Evolutionary conservation across 2,113 vertebrate species (phyloP), one percentile per base, ranked within the genome.

Genomic region (Conger conger): DNA sequence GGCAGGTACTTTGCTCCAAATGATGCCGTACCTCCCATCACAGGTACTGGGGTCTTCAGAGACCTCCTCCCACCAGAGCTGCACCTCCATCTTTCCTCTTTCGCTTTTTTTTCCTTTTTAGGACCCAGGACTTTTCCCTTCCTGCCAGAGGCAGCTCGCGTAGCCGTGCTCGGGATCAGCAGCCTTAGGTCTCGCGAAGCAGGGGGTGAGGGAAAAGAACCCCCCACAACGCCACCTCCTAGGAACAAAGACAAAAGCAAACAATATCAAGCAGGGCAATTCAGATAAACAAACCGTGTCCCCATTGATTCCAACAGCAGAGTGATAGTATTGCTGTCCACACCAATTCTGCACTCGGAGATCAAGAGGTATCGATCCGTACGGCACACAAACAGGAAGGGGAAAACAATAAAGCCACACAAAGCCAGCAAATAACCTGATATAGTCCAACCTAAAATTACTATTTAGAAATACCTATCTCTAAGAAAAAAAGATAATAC

Each of bases 241-340:
- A 23, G 8, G 27, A 63, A 63, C n/a, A n/a, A n/a, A n/a, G n/a
- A n/a, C n/a, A n/a, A 11, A 73, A 73, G 27, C 9, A 73, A 73
- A 33, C 9, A 73, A 73, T n/a, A 73, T 23, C 18, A 73, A 73
- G n/a, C 68, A 73, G n/a, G 68, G 27, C n/a, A 73, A 73, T 73
- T n/a, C 68, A 73, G n/a, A 73, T 73, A 73, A 73, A 73, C 68
- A 73, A 7, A 73, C 63, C 2, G 20, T 30, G 68, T 27, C n/a
- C 27, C 68, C 27, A 33, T 73, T 73, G 68, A 73, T 73, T 73
- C n/a, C n/a, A 33, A 33, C 27, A 63, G 45, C 27, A 73, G 68
- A 33, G 11, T 33, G 68, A 73, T 73, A 73, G 68, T 73, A 73
- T 73, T 73, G 68, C 68, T 73, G 68, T 73, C 68, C 68, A 73